phyloP scores from a whole-genome alignment of 2,113 vertebrate species.

The Talpa occidentalis region DNA sequence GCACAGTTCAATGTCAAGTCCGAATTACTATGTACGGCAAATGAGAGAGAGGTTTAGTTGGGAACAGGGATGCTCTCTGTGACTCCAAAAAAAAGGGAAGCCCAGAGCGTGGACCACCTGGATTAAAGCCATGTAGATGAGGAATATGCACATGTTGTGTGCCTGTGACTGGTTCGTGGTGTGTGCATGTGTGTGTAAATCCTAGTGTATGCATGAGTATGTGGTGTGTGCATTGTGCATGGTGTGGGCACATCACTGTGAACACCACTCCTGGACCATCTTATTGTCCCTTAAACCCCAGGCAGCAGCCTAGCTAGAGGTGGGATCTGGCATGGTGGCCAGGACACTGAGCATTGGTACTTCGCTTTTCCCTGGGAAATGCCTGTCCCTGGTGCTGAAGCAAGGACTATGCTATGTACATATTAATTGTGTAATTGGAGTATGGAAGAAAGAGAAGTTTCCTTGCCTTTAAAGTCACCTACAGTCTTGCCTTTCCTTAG shows the following conservation, averaged over 20 bases:
- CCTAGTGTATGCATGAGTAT: background rate
- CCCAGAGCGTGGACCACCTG: background rate
- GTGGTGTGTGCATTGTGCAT: rapidly evolving
- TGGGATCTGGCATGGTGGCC: too few relatives aligned
- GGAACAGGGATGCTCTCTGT: background rate
- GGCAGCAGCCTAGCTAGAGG: background rate
- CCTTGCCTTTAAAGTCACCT: background rate
- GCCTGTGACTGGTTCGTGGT: background rate
- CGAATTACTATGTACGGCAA: background rate
- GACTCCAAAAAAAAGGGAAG: too few relatives aligned
- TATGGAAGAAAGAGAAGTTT: slow-evolving; percentile 25
- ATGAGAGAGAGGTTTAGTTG: background rate
- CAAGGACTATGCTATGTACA: background rate
- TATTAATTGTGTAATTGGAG: slow-evolving; percentile 53
- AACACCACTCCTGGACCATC: too few relatives aligned
- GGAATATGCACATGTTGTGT: too few relatives aligned
- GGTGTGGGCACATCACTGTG: background rate
- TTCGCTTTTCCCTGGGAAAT: slow-evolving; percentile 13
- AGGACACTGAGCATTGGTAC: background rate
- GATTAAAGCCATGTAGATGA: too few relatives aligned
- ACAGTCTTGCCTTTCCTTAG: background rate
- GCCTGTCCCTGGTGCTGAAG: background rate
- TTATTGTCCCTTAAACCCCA: background rate
- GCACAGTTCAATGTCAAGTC: background rate
- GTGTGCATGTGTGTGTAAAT: rapidly evolving